Conservation (phyloP, 1,140 invertebrate genomes). For the Aphaenogaster rudis region DNA sequence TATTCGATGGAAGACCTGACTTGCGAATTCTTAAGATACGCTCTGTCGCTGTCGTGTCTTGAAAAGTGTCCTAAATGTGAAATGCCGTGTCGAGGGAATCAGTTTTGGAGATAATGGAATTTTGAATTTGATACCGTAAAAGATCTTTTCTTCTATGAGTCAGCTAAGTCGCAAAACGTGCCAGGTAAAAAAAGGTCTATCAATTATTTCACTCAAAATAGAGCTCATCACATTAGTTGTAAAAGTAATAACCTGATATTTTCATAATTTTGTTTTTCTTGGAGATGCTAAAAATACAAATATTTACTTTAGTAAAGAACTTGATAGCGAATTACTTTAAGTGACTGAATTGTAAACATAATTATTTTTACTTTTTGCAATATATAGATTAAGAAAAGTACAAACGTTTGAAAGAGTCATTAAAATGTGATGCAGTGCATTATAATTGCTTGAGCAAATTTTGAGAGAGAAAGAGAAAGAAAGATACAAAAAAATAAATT, state of each 20-base stretch:
- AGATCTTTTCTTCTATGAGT: neutral
- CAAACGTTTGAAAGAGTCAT: neutral
- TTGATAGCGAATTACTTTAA: constrained; percentile 9
- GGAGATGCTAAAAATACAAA: neutral
- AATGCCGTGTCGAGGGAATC: neutral
- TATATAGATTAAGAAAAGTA: neutral
- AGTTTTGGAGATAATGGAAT: neutral
- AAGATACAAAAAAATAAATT: neutral
- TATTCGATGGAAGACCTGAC: constrained; percentile 36
- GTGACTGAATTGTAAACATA: neutral
- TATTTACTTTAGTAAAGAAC: neutral
- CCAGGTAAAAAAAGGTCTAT: neutral
- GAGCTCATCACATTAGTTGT: neutral
- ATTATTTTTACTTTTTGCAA: neutral
- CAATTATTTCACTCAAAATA: neutral
- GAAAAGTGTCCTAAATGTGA: constrained; percentile 9
- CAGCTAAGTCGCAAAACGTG: neutral
- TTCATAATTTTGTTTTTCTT: neutral
- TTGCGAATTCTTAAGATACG: constrained; percentile 55
- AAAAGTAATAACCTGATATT: neutral
- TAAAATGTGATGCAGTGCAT: neutral
- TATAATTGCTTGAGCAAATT: neutral
- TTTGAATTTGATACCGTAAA: neutral
- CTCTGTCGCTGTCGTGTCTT: neutral
- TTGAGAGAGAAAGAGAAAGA: neutral